phyloP scores from a whole-genome alignment of 92 coral and sea anemone genomes.

The Porites evermanni region DNA sequence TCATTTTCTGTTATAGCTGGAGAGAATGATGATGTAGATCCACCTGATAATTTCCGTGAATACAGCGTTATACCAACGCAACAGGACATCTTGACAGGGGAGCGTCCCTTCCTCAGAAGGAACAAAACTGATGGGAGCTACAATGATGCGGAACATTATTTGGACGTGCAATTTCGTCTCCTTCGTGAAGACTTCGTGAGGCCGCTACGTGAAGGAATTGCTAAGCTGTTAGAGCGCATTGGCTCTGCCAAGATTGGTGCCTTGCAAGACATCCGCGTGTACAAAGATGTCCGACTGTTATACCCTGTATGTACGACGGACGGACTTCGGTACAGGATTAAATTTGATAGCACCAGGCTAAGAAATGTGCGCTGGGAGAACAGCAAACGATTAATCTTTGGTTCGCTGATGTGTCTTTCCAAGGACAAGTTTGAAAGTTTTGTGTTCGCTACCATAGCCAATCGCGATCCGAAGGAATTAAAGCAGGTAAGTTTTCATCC shows the following conservation, averaged over 20 bases:
- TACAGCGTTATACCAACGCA: conserved; percentile 81
- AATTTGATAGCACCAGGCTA: conserved; percentile 77
- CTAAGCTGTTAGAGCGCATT: conserved; percentile 57
- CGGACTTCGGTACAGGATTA: conserved; percentile 72
- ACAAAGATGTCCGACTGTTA: conserved; percentile 75
- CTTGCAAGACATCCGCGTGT: conserved; percentile 85
- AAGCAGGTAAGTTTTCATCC: conserved; percentile 54
- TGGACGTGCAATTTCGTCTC: conserved; percentile 62
- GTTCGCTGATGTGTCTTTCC: conserved; percentile 92
- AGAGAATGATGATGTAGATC: conserved; percentile 56
- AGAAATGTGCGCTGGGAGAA: conserved; percentile 86
- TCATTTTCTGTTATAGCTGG: conserved; percentile 39
- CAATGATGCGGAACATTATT: conserved; percentile 78
- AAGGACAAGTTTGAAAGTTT: conserved; percentile 90
- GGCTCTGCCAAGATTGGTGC: conserved; percentile 50
- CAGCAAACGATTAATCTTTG: conserved; percentile 93
- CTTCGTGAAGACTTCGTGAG: too few species aligned
- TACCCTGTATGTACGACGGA: conserved; percentile 74
- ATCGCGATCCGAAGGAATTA: conserved; percentile 76
- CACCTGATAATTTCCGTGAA: conserved; percentile 90
- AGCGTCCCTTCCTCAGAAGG: conserved; percentile 75
- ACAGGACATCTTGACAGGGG: conserved; percentile 69
- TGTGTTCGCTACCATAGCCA: conserved; percentile 90
- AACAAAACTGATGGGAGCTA: conserved; percentile 85
- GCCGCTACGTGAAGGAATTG: conserved; percentile 22